Percentiles rank a stretch among this genome's conserved stretches.
Evolutionary conservation across 1,140 invertebrate genomes (phyloP).

Genomic region (Schlechtendalia chinensis): DNA sequence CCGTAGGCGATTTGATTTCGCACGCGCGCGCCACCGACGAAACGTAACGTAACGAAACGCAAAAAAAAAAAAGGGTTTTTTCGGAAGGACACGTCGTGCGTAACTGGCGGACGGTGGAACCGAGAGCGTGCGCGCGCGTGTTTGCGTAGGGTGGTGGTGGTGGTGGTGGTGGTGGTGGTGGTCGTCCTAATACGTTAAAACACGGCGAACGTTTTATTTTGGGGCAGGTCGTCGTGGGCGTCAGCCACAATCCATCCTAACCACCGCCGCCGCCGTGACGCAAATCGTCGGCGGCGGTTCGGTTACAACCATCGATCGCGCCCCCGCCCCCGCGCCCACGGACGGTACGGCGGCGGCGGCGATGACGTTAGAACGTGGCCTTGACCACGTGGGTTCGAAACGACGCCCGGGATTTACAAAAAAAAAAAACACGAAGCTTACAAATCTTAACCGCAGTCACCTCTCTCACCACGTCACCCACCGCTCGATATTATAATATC

Average conservation of each 20-base stretch:
- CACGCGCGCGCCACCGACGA: not conserved
- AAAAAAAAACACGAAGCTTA: not conserved
- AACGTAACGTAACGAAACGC: too few relatives aligned
- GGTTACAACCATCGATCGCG: slow-evolving; percentile 29
- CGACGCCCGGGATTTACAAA: slow-evolving; percentile 21
- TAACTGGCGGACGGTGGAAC: too few relatives aligned
- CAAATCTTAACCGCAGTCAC: not conserved
- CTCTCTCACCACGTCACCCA: not conserved
- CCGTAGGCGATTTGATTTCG: slow-evolving; percentile 21
- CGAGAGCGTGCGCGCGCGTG: slow-evolving; percentile 1
- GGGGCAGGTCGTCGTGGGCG: slow-evolving; percentile 37
- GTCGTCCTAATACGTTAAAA: too few relatives aligned
- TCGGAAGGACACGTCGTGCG: not conserved
- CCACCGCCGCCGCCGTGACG: slow-evolving; percentile 24
- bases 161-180: not conserved
- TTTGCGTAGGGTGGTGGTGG: not conserved
- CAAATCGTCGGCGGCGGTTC: not conserved
- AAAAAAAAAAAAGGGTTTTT: slow-evolving; percentile 11
- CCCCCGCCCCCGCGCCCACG: not conserved
- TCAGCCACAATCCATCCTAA: slow-evolving; percentile 14
- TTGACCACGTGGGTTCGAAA: slow-evolving; percentile 29
- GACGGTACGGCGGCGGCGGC: not conserved
- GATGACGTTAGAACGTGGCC: slow-evolving; percentile 36
- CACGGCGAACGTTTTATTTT: not conserved
- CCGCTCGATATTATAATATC: not conserved